These are phyloP conservation scores for Salmo trutta DNA, from an alignment of 2,797 vertebrate species.

Conservation along the genomic window DNA sequence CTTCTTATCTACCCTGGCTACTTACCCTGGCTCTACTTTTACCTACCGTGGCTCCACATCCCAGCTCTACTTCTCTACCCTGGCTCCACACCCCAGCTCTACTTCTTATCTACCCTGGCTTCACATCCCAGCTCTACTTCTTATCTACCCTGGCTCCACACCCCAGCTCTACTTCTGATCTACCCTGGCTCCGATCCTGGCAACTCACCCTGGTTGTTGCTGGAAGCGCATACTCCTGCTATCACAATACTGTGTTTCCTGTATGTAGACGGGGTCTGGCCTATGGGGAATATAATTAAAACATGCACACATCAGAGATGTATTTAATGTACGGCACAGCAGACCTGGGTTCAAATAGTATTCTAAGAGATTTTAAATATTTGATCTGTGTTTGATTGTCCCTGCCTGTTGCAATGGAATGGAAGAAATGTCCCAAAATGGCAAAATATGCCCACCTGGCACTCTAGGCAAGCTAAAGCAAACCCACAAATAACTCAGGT, in stretches of 20 bases:
- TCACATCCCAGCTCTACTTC: too few relatives aligned
- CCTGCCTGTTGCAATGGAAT: too few relatives aligned
- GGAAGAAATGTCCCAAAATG: background rate
- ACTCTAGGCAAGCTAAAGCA: background rate
- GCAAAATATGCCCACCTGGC: background rate
- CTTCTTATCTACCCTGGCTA: too few relatives aligned
- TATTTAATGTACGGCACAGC: constrained; percentile 42
- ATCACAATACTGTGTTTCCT: constrained; percentile 46
- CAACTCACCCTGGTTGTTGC: constrained; percentile 47
- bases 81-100: too few relatives aligned
- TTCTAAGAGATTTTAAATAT: constrained; percentile 12
- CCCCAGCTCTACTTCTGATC: constrained; percentile 16
- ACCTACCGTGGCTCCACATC: background rate
- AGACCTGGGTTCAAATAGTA: too few relatives aligned
- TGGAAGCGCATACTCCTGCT: constrained; percentile 35
- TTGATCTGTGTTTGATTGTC: background rate
- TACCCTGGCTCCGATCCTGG: constrained; percentile 16
- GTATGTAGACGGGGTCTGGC: constrained; percentile 28
- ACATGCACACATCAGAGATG: constrained; percentile 32
- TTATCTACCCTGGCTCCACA: too few relatives aligned
- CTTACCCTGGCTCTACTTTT: background rate
- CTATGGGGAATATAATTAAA: constrained; percentile 36
- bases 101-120: too few relatives aligned
- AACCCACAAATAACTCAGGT: background rate
- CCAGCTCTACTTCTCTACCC: constrained; percentile 14